phyloP scores from a whole-genome alignment of 2,113 vertebrate species.

The Oreochromis spilurus region DNA sequence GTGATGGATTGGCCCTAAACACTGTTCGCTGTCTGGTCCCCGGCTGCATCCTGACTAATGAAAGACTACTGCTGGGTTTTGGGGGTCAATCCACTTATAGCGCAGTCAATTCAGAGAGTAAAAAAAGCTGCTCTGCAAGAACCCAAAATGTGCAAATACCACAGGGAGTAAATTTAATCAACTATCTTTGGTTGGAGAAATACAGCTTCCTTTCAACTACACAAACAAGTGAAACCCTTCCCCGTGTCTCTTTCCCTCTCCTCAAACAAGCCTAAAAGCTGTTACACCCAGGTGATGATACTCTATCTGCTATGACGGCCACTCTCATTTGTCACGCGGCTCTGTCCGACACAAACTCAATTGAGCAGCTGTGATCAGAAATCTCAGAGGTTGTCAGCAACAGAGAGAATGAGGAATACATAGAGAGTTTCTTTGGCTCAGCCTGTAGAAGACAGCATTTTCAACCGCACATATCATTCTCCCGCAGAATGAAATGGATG shows the following conservation, averaged over 20 bases:
- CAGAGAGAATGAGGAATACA: neutral
- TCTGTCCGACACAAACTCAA: slow-evolving; percentile 54
- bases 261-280: slow-evolving; percentile 26
- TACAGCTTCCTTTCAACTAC: slow-evolving; percentile 23
- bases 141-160: slow-evolving; percentile 50
- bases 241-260: neutral
- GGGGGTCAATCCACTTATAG: slow-evolving; percentile 63
- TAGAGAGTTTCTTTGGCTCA: neutral
- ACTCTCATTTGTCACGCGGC: slow-evolving; percentile 50
- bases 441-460: slow-evolving; percentile 10
- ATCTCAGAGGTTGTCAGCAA: slow-evolving; percentile 46
- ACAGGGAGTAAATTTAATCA: slow-evolving; percentile 51
- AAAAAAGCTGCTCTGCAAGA: slow-evolving; percentile 51
- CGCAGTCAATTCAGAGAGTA: slow-evolving; percentile 42
- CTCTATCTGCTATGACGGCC: slow-evolving; percentile 47
- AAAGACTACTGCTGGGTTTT: slow-evolving; percentile 59
- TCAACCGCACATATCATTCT: slow-evolving; percentile 11
- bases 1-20: slow-evolving; percentile 52
- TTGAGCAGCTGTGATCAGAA: slow-evolving; percentile 56
- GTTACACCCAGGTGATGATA: slow-evolving; percentile 54
- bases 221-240: slow-evolving; percentile 15
- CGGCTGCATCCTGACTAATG: slow-evolving; percentile 48
- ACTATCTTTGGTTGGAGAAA: slow-evolving; percentile 33
- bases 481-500: slow-evolving; percentile 49
- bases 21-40: slow-evolving; percentile 39